Conservation (phyloP, 2,113 vertebrate genomes). For the Neotragus pygmaeus region DNA sequence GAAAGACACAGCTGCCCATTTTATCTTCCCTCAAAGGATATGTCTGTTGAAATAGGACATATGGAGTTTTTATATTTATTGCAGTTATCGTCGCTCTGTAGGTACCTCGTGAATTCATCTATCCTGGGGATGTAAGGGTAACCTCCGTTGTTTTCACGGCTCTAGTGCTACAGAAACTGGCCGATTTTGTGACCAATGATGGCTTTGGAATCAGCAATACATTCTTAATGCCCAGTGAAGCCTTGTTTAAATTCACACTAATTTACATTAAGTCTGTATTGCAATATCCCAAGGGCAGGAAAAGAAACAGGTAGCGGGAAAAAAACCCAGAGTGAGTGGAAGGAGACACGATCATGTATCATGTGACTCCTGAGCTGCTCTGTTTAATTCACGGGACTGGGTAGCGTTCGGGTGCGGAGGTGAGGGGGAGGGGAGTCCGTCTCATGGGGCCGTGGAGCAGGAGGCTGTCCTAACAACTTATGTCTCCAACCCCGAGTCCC, state of each 20-base stretch:
- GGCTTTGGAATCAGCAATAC: background rate
- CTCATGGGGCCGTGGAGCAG: rapidly evolving
- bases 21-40: slow-evolving; percentile 48
- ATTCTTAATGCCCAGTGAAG: background rate
- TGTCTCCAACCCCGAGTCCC: too few species aligned
- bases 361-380: rapidly evolving
- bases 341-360: rapidly evolving
- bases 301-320: background rate
- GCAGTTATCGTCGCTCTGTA: slow-evolving; percentile 31
- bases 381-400: rapidly evolving
- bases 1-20: slow-evolving; percentile 59
- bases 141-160: background rate
- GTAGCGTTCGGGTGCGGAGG: rapidly evolving
- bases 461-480: too few species aligned
- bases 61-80: slow-evolving; percentile 30
- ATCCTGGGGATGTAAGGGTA: background rate
- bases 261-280: background rate
- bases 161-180: background rate
- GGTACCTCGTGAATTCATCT: background rate
- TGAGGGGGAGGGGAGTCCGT: rapidly evolving
- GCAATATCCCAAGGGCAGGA: background rate
- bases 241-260: background rate
- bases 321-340: background rate
- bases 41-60: slow-evolving; percentile 28
- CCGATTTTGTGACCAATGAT: background rate